These are phyloP conservation scores for Sciurus niger DNA, from an alignment of 2,113 vertebrate genomes.

Conservation along the genomic window DNA sequence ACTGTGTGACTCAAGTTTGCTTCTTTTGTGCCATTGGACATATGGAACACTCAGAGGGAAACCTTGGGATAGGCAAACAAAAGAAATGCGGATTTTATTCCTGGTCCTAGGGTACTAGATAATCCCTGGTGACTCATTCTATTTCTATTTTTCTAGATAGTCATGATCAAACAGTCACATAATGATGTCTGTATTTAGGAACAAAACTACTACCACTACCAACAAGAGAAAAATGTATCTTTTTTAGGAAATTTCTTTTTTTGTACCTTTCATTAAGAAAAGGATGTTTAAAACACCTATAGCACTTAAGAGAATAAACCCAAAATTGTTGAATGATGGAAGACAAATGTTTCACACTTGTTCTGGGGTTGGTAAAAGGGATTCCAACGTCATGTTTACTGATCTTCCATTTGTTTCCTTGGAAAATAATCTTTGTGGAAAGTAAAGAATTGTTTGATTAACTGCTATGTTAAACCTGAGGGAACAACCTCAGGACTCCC, in stretches of 20 bases:
- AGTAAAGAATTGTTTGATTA: neutral
- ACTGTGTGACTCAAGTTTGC: neutral
- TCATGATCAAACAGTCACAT: neutral
- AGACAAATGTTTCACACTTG: neutral
- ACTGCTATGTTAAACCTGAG: neutral
- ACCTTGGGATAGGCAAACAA: neutral
- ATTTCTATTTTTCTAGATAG: neutral
- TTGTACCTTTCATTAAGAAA: neutral
- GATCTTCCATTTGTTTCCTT: slow-evolving; percentile 1
- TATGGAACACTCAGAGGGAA: neutral
- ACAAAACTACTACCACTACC: neutral
- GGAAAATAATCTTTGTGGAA: neutral
- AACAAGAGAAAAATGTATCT: neutral
- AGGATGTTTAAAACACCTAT: neutral
- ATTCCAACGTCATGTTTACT: neutral
- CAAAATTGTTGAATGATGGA: neutral
- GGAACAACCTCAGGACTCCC: neutral
- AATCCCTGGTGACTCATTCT: neutral
- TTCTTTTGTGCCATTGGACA: neutral
- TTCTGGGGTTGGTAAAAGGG: neutral
- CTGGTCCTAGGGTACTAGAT: neutral
- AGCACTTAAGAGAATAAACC: neutral
- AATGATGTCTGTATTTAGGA: neutral
- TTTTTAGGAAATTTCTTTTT: neutral
- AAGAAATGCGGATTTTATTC: neutral